Evolutionary conservation across 2,888 invertebrate genomes (phyloP).

Genomic region (Mesopsocus fuscifrons): DNA sequence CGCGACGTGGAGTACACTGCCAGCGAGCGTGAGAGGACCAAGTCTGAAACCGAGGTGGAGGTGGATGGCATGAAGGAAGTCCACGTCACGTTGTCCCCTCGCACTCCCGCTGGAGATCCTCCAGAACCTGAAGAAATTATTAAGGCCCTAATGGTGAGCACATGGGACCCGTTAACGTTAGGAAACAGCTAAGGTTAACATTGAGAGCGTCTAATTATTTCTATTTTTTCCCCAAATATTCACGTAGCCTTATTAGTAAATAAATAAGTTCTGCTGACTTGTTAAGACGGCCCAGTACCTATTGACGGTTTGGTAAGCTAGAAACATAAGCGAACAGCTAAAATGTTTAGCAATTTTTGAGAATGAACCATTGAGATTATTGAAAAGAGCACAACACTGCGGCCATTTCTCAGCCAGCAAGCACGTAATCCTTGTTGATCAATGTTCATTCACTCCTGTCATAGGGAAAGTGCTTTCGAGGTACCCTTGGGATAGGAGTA

Average conservation of each 20-base stretch:
- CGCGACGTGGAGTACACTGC: too few species aligned
- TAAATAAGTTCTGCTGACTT: constrained; percentile 13
- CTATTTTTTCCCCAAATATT: constrained; percentile 18
- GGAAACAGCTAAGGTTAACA: constrained; percentile 20
- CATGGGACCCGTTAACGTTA: constrained; percentile 12
- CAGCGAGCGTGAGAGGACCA: constrained; percentile 31
- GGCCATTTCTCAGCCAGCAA: too few species aligned
- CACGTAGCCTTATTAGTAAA: constrained; percentile 19
- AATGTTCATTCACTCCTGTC: too few species aligned
- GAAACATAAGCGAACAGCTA: too few species aligned
- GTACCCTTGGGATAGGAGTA: too few species aligned
- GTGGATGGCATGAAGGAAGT: constrained; percentile 56
- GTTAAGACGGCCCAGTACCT: constrained; percentile 5
- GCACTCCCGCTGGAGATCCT: constrained; percentile 63
- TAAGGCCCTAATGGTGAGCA: constrained; percentile 39
- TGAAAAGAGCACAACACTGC: too few species aligned
- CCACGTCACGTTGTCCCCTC: constrained; percentile 58
- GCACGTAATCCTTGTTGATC: too few species aligned
- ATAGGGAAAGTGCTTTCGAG: too few species aligned
- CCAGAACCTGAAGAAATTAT: constrained; percentile 87
- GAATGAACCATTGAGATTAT: too few species aligned
- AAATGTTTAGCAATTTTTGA: too few species aligned
- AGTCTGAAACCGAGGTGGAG: constrained; percentile 30
- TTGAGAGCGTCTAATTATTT: constrained; percentile 21
- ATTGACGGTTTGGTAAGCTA: too few species aligned